Base-by-base conservation (phyloP, 2,113 vertebrate species). In the Peromyscus californicus region DNA sequence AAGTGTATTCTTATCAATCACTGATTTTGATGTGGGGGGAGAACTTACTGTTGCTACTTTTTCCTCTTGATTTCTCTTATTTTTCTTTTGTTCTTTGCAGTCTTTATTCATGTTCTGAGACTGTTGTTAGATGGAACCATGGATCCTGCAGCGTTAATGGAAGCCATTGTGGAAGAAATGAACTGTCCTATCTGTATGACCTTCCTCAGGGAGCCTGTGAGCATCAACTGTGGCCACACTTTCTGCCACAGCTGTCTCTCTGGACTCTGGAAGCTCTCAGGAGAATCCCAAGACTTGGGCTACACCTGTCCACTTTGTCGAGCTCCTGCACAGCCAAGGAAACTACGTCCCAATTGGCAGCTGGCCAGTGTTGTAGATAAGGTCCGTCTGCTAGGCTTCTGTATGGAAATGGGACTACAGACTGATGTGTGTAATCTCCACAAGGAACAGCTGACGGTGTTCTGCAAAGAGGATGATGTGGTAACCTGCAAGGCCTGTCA, bases 361-460 rank as follows among this genome's bases (percentile, higher is more conserved):
- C 95, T 99, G 97, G 99, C 98, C 22, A 98, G 97, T 89, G 97
- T 99, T 0, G 99, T 99, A 89, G 98, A 99, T 42, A 98, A 99
- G 7, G 98, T 99, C 75, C 98, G 97, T 51, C 95, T 98, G 86
- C 97, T 98, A 26, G 97, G 98, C 54, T 21, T 94, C 3, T 89
- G 51, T 57, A n/a, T 63, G 72, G 90, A 83, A 89, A 91, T 76
- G 92, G 93, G 74, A 63, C 87, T 94, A 29, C 94, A 95, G 87
- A 51, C 82, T 0, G 74, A 95, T 3, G 1, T 95, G 69, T 98
- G 97, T 59, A 87, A 93, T 11, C 78, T 67, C 36, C 96, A 97
- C 15, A 17, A 72, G 48, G 10, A 96, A 45, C 74, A 83, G 12
- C 83, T 95, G 3, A 95, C 93, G 45, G 51, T 97, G 94, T 97